Base-by-base conservation (phyloP, 2,797 vertebrate genomes). In the Danio kyathit region DNA sequence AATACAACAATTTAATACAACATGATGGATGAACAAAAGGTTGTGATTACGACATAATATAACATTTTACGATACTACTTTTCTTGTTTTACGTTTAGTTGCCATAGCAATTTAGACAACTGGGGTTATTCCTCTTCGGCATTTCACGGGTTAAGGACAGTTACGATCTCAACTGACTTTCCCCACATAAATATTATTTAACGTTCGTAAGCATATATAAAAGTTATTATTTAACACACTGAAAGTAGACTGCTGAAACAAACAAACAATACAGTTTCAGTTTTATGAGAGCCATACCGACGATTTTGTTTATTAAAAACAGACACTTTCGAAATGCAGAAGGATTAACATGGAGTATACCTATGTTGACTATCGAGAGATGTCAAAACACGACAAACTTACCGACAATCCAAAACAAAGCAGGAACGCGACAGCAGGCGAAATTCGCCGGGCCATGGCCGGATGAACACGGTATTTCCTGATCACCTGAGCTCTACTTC, bases 381-480 rank as follows among this genome's bases (percentile, higher is more conserved):
- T 8, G 1, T n/a, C 19, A n/a, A 51, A 54, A 43, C 4, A n/a
- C 43, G 41, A 13, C 41, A 83, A 44, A 78, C 91, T 91, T 79
- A 93, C 92, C 86, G 11, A 56, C 17, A 87, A 21, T 57, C 46
- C 21, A 5, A 86, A 21, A 59, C 66, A 74, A n/a, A 90, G 57
- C 2, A 90, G 54, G 16, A 83, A 66, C 12, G 70, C 54, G 10
- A 79, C 76, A 43, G 52, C 7, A 0, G 88, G 76, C 14, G 41
- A 76, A 51, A 60, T 57, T 81, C 80, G 48, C 77, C 75, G 69
- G 84, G 51, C 74, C 92, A 93, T 92, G 64, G 59, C 79, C 44
- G 66, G 5, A 82, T 38, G 17, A 63, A 38, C 10, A 83, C 61
- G 69, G 6, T 8, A 54, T 61, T 43, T 74, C 73, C 12, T 16